A percentile compares a stretch with the other conserved stretches of the same genome.
Evolutionary conservation across 2,113 vertebrate genomes (phyloP).

Genomic region (Glaucomys volans): DNA sequence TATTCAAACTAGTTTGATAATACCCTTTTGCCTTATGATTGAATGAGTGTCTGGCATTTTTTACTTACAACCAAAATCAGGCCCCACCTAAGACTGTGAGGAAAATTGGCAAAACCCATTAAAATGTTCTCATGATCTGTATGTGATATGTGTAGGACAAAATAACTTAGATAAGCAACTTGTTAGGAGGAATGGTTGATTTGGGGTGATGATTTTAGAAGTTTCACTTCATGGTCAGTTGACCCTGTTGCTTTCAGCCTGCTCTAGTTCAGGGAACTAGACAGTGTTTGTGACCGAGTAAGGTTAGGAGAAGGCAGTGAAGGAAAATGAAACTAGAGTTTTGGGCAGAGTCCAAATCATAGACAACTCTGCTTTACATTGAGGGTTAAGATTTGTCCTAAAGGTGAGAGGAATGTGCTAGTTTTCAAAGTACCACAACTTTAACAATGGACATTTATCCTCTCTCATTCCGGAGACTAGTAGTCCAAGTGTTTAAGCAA

Average conservation of each 20-base stretch:
- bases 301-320: not conserved
- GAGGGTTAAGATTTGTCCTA: not conserved
- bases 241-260: not conserved
- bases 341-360: not conserved
- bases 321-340: not conserved
- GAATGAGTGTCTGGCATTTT: not conserved
- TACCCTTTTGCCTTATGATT: not conserved
- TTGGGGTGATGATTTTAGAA: too few species aligned
- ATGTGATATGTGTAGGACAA: not conserved
- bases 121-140: not conserved
- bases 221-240: too few species aligned
- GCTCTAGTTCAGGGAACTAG: not conserved
- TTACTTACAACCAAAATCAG: not conserved
- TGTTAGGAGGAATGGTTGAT: too few species aligned
- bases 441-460: not conserved
- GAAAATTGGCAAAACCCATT: not conserved
- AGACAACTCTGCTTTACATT: not conserved
- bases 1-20: not conserved
- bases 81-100: not conserved
- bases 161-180: not conserved
- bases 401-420: not conserved
- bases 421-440: not conserved
- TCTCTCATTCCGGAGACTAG: not conserved
- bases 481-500: not conserved
- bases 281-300: not conserved